A percentile compares a stretch with the other conserved stretches of the same genome.
phyloP scores from a whole-genome alignment of 1,140 invertebrate species.

The Polyergus mexicanus region DNA sequence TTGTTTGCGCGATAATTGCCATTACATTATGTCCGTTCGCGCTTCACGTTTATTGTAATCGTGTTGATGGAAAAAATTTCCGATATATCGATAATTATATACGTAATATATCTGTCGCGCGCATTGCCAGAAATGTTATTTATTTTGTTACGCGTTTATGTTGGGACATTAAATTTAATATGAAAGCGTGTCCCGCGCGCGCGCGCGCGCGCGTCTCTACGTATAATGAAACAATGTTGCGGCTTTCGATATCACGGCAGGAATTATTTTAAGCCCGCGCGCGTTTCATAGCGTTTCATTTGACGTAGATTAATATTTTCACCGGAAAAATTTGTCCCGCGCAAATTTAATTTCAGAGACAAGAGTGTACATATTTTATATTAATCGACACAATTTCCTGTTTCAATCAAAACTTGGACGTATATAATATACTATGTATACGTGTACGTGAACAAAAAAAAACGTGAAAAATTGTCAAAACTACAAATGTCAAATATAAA shows the following conservation, averaged over 20 bases:
- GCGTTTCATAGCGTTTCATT: slow-evolving; percentile 51
- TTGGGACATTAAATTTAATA: slow-evolving; percentile 48
- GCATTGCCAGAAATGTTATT: slow-evolving; percentile 40
- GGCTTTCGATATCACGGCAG: slow-evolving; percentile 56
- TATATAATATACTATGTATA: background rate
- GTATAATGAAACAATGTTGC: slow-evolving; percentile 62
- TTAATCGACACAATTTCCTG: slow-evolving; percentile 55
- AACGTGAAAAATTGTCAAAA: slow-evolving; percentile 45
- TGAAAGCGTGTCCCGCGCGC: slow-evolving; percentile 6
- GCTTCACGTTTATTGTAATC: slow-evolving; percentile 42
- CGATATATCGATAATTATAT: slow-evolving; percentile 53
- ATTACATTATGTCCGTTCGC: slow-evolving; percentile 33
- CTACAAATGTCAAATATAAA: background rate
- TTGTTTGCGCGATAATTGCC: slow-evolving; percentile 13
- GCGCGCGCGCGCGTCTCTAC: background rate
- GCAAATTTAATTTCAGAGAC: slow-evolving; percentile 55
- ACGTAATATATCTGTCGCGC: background rate
- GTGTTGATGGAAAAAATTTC: slow-evolving; percentile 25
- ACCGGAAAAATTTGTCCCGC: slow-evolving; percentile 49
- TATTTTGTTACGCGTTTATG: slow-evolving; percentile 44
- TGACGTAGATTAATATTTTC: slow-evolving; percentile 61
- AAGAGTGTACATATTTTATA: slow-evolving; percentile 58
- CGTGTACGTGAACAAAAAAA: slow-evolving; percentile 3
- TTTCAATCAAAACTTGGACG: slow-evolving; percentile 47
- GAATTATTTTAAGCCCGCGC: slow-evolving; percentile 52